phyloP scores from a whole-genome alignment of 2,888 invertebrate species.

The Clivina fossor region DNA sequence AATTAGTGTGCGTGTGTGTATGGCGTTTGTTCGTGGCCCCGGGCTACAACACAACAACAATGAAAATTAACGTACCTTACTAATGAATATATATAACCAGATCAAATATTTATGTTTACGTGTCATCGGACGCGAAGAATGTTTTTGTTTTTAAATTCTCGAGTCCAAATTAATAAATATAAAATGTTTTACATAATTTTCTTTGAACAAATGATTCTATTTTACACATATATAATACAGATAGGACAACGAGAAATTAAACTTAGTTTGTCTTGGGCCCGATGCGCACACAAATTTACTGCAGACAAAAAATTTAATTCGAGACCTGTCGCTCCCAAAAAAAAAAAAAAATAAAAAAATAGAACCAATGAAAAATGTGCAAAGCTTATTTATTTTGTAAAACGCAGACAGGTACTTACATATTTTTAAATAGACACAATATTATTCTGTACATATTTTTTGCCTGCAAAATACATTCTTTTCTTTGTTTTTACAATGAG shows the following conservation, averaged over 20 bases:
- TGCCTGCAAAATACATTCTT: slow-evolving; percentile 31
- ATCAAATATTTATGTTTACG: slow-evolving; percentile 18
- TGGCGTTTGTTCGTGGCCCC: slow-evolving; percentile 5
- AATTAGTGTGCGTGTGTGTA: not conserved
- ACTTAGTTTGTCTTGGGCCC: slow-evolving; percentile 3
- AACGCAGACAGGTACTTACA: slow-evolving; percentile 28
- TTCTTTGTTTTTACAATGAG: slow-evolving; percentile 31
- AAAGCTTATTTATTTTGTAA: slow-evolving; percentile 17
- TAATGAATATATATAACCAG: slow-evolving; percentile 14
- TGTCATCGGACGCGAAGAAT: slow-evolving; percentile 12
- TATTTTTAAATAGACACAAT: slow-evolving; percentile 19
- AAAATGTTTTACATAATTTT: slow-evolving; percentile 23
- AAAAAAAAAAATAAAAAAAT: not conserved
- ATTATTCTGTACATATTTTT: slow-evolving; percentile 33
- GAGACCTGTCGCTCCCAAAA: slow-evolving; percentile 14
- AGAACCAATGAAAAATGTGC: not conserved
- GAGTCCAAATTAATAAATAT: slow-evolving; percentile 24
- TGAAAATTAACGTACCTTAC: slow-evolving; percentile 24
- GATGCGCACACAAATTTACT: slow-evolving; percentile 13
- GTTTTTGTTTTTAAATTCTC: slow-evolving; percentile 7
- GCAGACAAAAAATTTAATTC: slow-evolving; percentile 21
- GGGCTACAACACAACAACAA: slow-evolving; percentile 28
- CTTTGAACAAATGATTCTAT: slow-evolving; percentile 24
- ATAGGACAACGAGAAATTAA: slow-evolving; percentile 12
- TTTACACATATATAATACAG: slow-evolving; percentile 29